Base-by-base conservation (phyloP, 2,888 invertebrate species). In the Eupithecia vulgata region DNA sequence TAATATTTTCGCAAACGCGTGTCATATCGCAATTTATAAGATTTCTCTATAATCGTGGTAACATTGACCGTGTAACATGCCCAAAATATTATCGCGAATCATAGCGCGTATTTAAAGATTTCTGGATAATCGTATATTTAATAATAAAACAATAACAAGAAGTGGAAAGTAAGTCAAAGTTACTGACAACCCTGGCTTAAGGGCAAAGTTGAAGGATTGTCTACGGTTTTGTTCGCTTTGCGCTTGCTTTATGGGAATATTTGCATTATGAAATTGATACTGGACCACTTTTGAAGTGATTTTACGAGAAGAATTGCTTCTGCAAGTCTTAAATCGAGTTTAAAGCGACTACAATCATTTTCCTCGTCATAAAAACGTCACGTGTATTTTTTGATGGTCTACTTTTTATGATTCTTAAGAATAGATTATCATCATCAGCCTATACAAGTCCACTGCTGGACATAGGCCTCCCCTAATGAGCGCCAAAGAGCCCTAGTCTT, bases 161-260 rank as follows among this genome's bases (percentile, higher is more conserved):
- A 12, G 37, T 37, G 1, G 48, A 48, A 48, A 10, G 21, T 57
- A 64, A 35, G 67, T n/a, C 35, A 13, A 25, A 57, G 5, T 2
- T 40, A 45, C 25, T 64, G 70, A 34, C 68, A 72, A 15, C 75
- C 73, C 76, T 76, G 71, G 67, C 48, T 71, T 66, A 82, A 87
- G 87, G 87, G 78, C 81, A 86, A 82, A 87, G 88, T 84, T 88
- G 84, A 88, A 87, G 86, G 87, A 79, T 82, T 81, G 75, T 75
- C 77, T 66, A 70, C 40, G 61, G 71, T 76, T 76, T 79, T 74
- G 72, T 71, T 67, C 66, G 64, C 68, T 70, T 75, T 68, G 70
- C 34, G 42, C 37, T 65, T 70, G 66, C 68, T 76, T 79, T 75
- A 77, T 76, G 75, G 72, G 78, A 76, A 75, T 76, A 73, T 76